phyloP scores from a whole-genome alignment of 2,888 invertebrate genomes.

The Dendrolimus houi region DNA sequence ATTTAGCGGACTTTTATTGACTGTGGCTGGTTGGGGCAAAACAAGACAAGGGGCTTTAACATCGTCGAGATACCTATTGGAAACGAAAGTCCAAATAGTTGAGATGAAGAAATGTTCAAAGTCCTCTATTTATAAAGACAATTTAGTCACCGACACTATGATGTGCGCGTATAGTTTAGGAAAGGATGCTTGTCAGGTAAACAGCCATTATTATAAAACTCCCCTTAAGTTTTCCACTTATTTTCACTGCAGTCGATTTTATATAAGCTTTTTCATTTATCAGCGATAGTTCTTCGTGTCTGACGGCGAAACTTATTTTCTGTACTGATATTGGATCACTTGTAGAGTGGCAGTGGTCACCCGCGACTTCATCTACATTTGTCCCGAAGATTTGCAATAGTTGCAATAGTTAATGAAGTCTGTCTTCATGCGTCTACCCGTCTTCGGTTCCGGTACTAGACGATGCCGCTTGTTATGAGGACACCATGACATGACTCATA shows the following conservation, averaged over 20 bases:
- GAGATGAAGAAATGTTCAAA: constrained; percentile 39
- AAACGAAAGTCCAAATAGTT: constrained; percentile 66
- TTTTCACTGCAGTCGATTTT: not conserved
- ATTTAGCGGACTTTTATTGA: constrained; percentile 38
- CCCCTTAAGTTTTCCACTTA: not conserved
- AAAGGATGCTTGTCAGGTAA: constrained; percentile 80
- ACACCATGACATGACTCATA: too few relatives aligned
- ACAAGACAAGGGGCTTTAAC: constrained; percentile 47
- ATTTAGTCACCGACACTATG: constrained; percentile 58
- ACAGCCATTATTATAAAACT: not conserved
- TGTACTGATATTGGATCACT: too few relatives aligned
- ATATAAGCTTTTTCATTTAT: too few relatives aligned
- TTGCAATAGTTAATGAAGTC: too few relatives aligned
- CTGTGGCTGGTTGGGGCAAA: constrained; percentile 71
- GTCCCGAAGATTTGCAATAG: too few relatives aligned
- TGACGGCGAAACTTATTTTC: too few relatives aligned
- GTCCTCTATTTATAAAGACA: constrained; percentile 53
- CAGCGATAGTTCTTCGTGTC: too few relatives aligned
- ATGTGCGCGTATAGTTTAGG: constrained; percentile 78
- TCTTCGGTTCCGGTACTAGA: too few relatives aligned
- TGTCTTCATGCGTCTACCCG: too few relatives aligned
- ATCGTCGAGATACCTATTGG: constrained; percentile 62
- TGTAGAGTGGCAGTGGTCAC: too few relatives aligned
- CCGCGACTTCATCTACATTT: too few relatives aligned
- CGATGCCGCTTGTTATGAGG: too few relatives aligned